Percentiles rank a stretch among this genome's conserved stretches.
Conservation (phyloP, 2,113 vertebrate species). For the Anser cygnoides region DNA sequence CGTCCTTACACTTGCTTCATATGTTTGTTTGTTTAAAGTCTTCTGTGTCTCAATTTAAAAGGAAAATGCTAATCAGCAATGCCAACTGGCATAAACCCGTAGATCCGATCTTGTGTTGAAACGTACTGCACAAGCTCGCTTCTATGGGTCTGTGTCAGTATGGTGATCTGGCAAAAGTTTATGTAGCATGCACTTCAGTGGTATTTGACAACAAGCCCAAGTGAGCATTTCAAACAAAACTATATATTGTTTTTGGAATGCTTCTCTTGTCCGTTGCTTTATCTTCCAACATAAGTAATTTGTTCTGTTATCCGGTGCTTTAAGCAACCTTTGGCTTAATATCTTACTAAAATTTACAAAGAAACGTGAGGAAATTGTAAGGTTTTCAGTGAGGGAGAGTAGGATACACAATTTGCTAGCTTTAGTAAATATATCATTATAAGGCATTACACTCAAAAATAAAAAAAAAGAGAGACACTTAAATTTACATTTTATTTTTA, state of each 20-base stretch:
- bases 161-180: conserved; percentile 81
- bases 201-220: not conserved
- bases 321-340: not conserved
- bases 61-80: conserved; percentile 19
- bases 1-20: rapidly evolving
- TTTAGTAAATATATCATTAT: not conserved
- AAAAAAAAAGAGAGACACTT: not conserved
- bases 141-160: conserved; percentile 99
- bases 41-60: not conserved
- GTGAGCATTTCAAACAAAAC: not conserved
- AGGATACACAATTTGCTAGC: not conserved
- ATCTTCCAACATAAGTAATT: not conserved
- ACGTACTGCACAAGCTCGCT: conserved; percentile 94
- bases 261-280: not conserved
- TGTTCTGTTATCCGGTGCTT: not conserved
- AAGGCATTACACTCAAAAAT: not conserved
- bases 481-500: not conserved
- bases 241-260: not conserved
- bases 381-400: not conserved
- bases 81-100: conserved; percentile 99
- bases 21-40: conserved; percentile 24
- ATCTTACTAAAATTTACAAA: not conserved
- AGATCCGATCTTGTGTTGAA: conserved; percentile 99
- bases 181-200: not conserved
- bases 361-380: not conserved